Base-by-base conservation (phyloP, 2,888 invertebrate species). In the Mamestra brassicae region DNA sequence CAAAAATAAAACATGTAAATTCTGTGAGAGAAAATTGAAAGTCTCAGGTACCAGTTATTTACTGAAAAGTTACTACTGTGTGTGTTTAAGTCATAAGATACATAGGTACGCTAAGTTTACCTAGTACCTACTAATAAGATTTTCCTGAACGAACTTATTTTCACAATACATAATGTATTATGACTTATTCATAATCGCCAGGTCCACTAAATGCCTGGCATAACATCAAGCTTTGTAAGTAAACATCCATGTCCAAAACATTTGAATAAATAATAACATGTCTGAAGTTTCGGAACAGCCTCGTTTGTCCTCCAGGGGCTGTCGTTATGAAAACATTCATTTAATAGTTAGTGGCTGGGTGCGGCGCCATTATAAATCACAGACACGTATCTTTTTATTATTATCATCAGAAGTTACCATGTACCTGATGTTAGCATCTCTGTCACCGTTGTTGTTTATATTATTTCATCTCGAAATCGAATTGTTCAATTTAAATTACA, bases 221-320 rank as follows among this genome's bases (percentile, higher is more conserved):
- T 42, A 72, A 42, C 10, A 17, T 11, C 11, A 36, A 57, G 15
- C 17, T 72, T 50, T 42, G 11, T 36, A 80, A 74, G 62, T 36
- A 81, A 70, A 62, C 57, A 66, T 36, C 3, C 11, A n/a, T n/a
- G 71, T 71, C 62, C 17, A 34, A 67, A 60, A 63, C 58, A 54
- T 83, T 38, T 60, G 13, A 83, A 83, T 78, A 78, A 83, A 63
- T 73, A 58, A 78, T 64, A 67, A 57, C 55, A 70, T 61, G 50
- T 72, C 55, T 38, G 55, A 74, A 70, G 26, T 38, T 63, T 26
- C 17, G 52, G 11, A 68, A 52, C 11, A 17, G 38, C 17, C 52
- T 72, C 55, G 36, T 84, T 80, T 75, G 57, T 75, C 38, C 57
- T 54, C 60, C 15, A 58, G 62, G 13, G 73, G 13, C 13, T 52